These are phyloP conservation scores for Dysdera silvatica DNA, from an alignment of 1,140 invertebrate genomes.

Conservation along the genomic window DNA sequence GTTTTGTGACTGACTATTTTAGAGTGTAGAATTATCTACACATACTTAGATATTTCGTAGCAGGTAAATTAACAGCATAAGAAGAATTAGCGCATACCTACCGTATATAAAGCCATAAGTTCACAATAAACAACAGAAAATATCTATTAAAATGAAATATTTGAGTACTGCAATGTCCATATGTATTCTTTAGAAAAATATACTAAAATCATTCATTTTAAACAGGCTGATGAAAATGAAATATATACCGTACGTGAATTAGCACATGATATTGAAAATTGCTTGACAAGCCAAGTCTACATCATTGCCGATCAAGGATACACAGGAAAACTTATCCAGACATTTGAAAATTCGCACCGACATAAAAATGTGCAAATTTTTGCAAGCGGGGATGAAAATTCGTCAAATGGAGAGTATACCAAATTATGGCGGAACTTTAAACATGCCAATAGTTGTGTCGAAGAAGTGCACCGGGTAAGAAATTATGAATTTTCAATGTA, in stretches of 20 bases:
- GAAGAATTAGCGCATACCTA: too few relatives aligned
- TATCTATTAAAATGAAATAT: too few relatives aligned
- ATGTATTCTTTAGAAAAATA: background rate
- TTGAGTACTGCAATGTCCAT: too few relatives aligned
- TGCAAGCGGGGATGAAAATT: constrained; percentile 40
- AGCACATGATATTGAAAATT: constrained; percentile 45
- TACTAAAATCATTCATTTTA: background rate
- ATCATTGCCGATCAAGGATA: constrained; percentile 50
- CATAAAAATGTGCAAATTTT: constrained; percentile 46
- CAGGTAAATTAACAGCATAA: too few relatives aligned
- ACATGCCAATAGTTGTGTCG: constrained; percentile 41
- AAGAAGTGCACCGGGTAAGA: constrained; percentile 44
- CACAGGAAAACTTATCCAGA: constrained; percentile 43
- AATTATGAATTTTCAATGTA: background rate
- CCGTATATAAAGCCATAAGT: too few relatives aligned
- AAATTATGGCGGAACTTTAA: constrained; percentile 42
- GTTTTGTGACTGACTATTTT: too few relatives aligned
- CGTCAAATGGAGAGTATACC: constrained; percentile 44
- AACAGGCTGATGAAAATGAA: constrained; percentile 46
- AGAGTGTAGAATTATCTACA: too few relatives aligned
- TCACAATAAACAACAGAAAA: too few relatives aligned
- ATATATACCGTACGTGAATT: constrained; percentile 48
- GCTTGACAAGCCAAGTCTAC: constrained; percentile 47
- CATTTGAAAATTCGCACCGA: constrained; percentile 37
- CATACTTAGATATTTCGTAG: too few relatives aligned